Base-by-base conservation (phyloP, 2,888 invertebrate genomes). In the Arge pagana region DNA sequence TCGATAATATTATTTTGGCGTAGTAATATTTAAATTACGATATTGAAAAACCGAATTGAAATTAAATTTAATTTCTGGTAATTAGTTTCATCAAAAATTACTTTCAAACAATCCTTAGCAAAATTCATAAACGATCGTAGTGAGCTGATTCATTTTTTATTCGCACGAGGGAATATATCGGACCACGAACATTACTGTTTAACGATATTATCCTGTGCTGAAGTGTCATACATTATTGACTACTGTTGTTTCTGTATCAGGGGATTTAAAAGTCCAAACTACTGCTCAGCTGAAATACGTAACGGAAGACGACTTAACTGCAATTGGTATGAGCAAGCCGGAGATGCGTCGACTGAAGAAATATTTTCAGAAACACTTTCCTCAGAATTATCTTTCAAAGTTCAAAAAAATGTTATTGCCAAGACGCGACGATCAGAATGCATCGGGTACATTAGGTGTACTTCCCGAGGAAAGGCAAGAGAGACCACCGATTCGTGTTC, bases 301-400 rank as follows among this genome's bases (percentile, higher is more conserved):
- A 40, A 89, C 90, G 30, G 93, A 93, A 67, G 92, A 94, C 67
- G 98, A 99, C 78, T 81, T 98, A 56, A 81, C 84, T 49, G 90
- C 91, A 63, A 89, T 99, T 67, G 97, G 97, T 11, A 88, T 96
- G 82, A 92, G 94, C 11, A 90, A 90, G 68, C 96, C 97, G 19
- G 98, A 99, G 80, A 93, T 96, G 80, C 84, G 97, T 54, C 83
- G 97, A 52, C 85, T 97, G 60, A 90, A 93, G 70, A 96, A 96
- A 78, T 93, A 88, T 73, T 97, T 93, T 74, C 89, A 93, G 57
- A 95, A 93, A 77, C 91, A 94, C 77, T 95, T 89, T 73, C 95
- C 96, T 0, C 93, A 95, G 72, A 93, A 93, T 61, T 95, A 96
- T 72, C 81, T 96, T 53, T 89, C 89, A 26, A 96, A 94, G 78